A percentile compares a stretch with the other conserved stretches of the same genome.
Evolutionary conservation across 1,140 invertebrate species (phyloP).

Genomic region (Panagrolaimus sp.): DNA sequence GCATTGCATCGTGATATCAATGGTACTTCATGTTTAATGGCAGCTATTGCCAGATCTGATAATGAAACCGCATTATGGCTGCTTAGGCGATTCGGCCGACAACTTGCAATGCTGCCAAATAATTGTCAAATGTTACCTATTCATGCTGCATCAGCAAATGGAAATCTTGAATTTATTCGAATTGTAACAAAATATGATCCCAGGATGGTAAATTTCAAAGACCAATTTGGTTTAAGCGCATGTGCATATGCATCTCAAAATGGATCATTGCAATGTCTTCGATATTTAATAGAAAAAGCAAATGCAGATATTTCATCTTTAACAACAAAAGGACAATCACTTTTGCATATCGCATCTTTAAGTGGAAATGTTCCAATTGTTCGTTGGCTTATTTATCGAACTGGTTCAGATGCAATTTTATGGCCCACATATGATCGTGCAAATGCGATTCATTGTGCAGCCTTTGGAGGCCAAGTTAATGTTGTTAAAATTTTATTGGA

Average conservation of each 20-base stretch:
- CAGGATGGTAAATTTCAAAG: background rate
- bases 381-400: background rate
- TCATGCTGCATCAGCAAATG: constrained; percentile 7
- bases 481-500: constrained; percentile 3
- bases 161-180: constrained; percentile 14
- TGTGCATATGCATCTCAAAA: constrained; percentile 11
- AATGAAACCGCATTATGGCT: constrained; percentile 11
- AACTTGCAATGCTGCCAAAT: background rate
- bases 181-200: constrained; percentile 13
- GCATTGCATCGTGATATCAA: constrained; percentile 8
- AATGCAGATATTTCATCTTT: background rate
- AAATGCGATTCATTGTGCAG: constrained; percentile 10
- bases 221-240: background rate
- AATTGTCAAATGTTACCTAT: constrained; percentile 10
- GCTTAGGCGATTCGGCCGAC: background rate
- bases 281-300: constrained; percentile 12
- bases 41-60: background rate
- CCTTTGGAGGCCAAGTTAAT: background rate
- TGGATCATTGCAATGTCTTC: background rate
- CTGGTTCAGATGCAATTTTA: background rate
- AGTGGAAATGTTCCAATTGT: constrained; percentile 3
- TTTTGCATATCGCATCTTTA: constrained; percentile 7
- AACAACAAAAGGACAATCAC: constrained; percentile 15
- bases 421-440: background rate
- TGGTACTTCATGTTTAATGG: constrained; percentile 7